Evolutionary conservation across 1,140 invertebrate species (phyloP), one percentile per base, ranked within the genome.

Genomic region (Megathymus violae): DNA sequence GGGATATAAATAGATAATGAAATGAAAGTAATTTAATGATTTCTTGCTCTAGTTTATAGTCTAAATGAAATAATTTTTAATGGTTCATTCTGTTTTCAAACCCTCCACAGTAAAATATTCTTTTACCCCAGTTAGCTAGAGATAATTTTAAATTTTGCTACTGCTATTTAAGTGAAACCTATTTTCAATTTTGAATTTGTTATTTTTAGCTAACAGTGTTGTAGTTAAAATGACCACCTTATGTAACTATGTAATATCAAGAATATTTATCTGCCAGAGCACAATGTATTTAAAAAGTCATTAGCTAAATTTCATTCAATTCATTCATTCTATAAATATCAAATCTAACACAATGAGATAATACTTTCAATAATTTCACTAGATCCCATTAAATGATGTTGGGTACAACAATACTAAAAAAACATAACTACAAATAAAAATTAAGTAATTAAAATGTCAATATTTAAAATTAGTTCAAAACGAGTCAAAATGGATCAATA

Each of bases 1-100:
- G 59, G 16, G 51, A 31, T 65, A 71, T 71, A 71, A 71, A 71
- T 71, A 70, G 48, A 52, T 52, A n/a, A 54, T 41, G 34, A 52
- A 9, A 52, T 52, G 48, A 14, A 40, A 52, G 40, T 52, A 11
- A 38, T 40, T 22, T 46, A 16, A 52, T 52, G 34, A 13, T 1
- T 31, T 38, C 22, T 34, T 38, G 34, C 48, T 31, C 48, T 36
- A 34, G 5, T 10, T 3, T 22, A 22, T 22, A 22, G 19, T n/a
- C n/a, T n/a, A n/a, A n/a, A n/a, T n/a, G n/a, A n/a, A n/a, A n/a
- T n/a, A n/a, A n/a, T n/a, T n/a, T n/a, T n/a, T n/a, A n/a, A 5
- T 22, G 19, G 19, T 22, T 22, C 2, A 22, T 22, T 22, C 5
- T 22, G 19, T 22, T 3, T 22, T 22, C 19, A 22, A 3, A 22